Percentiles rank a stretch among this genome's conserved stretches.
phyloP scores from a whole-genome alignment of 2,888 invertebrate species.

The Pycnomerus fuliginosus region DNA sequence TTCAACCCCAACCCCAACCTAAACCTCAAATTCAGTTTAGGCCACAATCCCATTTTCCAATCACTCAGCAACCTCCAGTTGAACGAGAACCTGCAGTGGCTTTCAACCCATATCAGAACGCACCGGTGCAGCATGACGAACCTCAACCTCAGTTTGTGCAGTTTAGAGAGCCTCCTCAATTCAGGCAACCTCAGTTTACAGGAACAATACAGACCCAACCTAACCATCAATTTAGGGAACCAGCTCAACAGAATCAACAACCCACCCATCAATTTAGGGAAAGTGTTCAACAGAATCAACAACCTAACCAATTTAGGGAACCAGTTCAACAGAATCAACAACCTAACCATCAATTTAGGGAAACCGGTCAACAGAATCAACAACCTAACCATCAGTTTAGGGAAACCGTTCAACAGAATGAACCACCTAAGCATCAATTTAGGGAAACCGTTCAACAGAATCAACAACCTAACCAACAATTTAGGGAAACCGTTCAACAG shows the following conservation, averaged over 20 bases:
- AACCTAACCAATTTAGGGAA: conserved; percentile 8
- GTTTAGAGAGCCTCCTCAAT: conserved; percentile 26
- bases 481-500: conserved; percentile 17
- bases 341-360: neutral
- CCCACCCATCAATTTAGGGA: neutral
- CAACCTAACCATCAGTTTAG: conserved; percentile 54
- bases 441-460: conserved; percentile 11
- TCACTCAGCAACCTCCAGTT: conserved; percentile 39
- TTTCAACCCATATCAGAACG: conserved; percentile 29
- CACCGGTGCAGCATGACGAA: conserved; percentile 35
- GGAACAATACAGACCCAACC: conserved; percentile 15
- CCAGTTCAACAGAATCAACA: conserved; percentile 15
- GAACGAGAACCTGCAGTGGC: conserved; percentile 23
- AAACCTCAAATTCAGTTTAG: conserved; percentile 42
- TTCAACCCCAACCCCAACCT: conserved; percentile 15
- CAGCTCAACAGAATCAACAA: conserved; percentile 16
- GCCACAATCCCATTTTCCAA: conserved; percentile 56
- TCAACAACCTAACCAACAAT: conserved; percentile 26
- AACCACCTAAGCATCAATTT: too few species aligned
- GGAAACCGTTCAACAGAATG: conserved; percentile 29
- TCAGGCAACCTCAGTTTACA: conserved; percentile 47
- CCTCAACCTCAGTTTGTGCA: conserved; percentile 42
- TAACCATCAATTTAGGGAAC: neutral
- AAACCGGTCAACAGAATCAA: conserved; percentile 45
- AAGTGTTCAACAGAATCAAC: neutral